phyloP scores from a whole-genome alignment of 2,888 invertebrate species.

The Ditula angustiorana region DNA sequence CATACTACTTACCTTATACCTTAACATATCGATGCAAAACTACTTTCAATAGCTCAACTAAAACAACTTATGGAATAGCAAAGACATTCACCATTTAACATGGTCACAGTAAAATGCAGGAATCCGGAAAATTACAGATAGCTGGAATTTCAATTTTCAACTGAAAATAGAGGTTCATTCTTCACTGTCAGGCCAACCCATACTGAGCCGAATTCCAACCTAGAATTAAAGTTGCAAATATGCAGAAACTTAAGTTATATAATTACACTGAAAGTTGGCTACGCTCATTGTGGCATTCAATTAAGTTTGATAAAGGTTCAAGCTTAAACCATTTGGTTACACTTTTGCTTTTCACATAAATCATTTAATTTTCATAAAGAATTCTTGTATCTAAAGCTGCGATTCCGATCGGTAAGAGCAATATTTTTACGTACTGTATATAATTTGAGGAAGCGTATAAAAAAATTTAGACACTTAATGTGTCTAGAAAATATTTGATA shows the following conservation, averaged over 20 bases:
- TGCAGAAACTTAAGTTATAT: conserved; percentile 16
- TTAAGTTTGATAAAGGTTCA: conserved; percentile 7
- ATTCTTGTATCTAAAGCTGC: no score
- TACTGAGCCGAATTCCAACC: conserved; percentile 27
- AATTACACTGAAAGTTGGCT: conserved; percentile 6
- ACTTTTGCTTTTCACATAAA: background rate
- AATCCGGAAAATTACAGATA: conserved; percentile 28
- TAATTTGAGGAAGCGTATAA: no score
- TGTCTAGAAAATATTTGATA: no score
- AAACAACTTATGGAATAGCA: background rate
- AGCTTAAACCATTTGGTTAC: background rate
- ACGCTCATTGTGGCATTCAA: background rate
- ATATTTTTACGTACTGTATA: no score
- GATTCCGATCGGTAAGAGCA: no score
- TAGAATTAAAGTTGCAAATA: conserved; percentile 30
- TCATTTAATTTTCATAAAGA: background rate
- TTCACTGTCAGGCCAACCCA: conserved; percentile 36
- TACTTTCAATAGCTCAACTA: background rate
- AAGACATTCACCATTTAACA: conserved; percentile 12
- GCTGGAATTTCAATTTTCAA: conserved; percentile 35
- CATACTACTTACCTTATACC: no score
- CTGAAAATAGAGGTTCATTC: conserved; percentile 36
- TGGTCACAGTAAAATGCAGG: conserved; percentile 14
- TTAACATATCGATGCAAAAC: no score
- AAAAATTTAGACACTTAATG: no score